Evolutionary conservation across 2,888 invertebrate genomes (phyloP).

Genomic region (Epinotia bilunana): DNA sequence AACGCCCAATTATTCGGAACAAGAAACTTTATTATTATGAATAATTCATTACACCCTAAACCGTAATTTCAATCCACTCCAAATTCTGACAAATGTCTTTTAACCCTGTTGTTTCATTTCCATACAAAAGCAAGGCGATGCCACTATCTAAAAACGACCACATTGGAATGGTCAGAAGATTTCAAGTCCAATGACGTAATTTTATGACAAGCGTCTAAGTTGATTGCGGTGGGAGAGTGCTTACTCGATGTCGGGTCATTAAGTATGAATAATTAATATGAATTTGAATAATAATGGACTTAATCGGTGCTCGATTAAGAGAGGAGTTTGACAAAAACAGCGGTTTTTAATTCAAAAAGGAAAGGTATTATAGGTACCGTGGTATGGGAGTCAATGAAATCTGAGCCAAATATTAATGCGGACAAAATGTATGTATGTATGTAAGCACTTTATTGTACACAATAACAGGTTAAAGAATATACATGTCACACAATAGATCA

Average conservation of each 20-base stretch:
- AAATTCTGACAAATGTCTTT: constrained; percentile 2
- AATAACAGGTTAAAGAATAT: too few species aligned
- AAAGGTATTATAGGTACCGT: background rate
- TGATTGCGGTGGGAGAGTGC: background rate
- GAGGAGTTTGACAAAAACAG: constrained; percentile 17
- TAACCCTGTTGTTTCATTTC: background rate
- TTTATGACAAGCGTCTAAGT: constrained; percentile 1
- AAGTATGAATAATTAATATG: constrained; percentile 23
- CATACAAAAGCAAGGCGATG: constrained; percentile 1
- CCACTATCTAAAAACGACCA: background rate
- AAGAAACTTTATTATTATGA: constrained; percentile 32
- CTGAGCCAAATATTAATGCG: too few species aligned
- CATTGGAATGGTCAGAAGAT: background rate
- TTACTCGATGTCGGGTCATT: constrained; percentile 25
- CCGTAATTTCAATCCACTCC: background rate
- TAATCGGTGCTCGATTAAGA: constrained; percentile 29
- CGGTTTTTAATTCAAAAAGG: constrained; percentile 27
- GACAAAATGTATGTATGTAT: too few species aligned
- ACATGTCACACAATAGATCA: too few species aligned
- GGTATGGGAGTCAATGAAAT: background rate
- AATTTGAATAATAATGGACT: constrained; percentile 28
- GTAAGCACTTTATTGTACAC: too few species aligned
- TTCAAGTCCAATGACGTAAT: background rate
- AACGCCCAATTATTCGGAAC: constrained; percentile 24
- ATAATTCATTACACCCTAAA: constrained; percentile 24